phyloP scores from a whole-genome alignment of 2,797 vertebrate genomes.

The Manis crassicaudata region DNA sequence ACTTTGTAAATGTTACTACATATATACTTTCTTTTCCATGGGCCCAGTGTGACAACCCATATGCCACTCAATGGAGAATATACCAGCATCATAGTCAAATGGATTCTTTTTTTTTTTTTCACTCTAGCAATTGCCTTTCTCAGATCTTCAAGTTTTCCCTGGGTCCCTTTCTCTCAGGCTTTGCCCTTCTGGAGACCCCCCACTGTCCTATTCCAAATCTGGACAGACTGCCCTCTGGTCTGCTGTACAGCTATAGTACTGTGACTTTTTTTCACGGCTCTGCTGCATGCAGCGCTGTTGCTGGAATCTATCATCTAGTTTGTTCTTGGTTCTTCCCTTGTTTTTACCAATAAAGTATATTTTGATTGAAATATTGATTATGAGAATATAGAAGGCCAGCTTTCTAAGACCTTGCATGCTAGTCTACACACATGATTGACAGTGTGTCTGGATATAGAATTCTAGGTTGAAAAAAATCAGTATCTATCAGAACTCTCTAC shows the following conservation, averaged over 20 bases:
- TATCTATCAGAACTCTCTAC: not conserved
- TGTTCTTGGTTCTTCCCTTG: not conserved
- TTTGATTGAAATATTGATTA: not conserved
- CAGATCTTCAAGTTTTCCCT: not conserved
- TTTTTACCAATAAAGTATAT: not conserved
- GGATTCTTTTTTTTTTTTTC: not conserved
- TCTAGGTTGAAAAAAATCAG: not conserved
- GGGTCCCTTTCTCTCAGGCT: not conserved
- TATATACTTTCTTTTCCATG: not conserved
- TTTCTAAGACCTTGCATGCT: not conserved
- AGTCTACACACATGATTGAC: not conserved
- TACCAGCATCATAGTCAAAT: not conserved
- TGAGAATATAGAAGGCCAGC: not conserved
- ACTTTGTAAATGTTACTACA: not conserved
- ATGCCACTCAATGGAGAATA: not conserved
- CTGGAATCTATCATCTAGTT: not conserved
- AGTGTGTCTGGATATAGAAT: not conserved
- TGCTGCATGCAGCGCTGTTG: not conserved
- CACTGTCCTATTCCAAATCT: not conserved
- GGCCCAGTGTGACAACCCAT: not conserved
- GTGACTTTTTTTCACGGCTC: not conserved
- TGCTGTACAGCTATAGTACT: accelerated
- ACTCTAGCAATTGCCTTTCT: not conserved
- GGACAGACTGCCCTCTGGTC: not conserved
- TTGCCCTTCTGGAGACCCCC: not conserved